phyloP scores from a whole-genome alignment of 35 echinoderm and acorn worm genomes.

The Eucidaris tribuloides region DNA sequence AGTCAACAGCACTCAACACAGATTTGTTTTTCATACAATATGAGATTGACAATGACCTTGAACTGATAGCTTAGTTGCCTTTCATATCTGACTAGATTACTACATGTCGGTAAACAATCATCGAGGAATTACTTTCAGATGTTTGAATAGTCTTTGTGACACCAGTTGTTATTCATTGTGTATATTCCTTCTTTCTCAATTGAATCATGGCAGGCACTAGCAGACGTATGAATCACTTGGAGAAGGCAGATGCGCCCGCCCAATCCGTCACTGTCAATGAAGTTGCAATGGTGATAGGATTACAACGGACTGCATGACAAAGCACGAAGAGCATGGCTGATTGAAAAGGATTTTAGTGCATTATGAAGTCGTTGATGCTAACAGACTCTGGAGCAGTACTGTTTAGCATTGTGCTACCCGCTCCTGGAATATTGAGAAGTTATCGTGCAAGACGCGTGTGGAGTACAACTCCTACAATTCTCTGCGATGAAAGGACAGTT shows the following conservation, averaged over 20 bases:
- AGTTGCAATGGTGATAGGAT: slow-evolving; percentile 25
- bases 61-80: neutral
- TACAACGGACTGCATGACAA: slow-evolving; percentile 80
- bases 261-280: slow-evolving; percentile 72
- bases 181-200: too few species aligned
- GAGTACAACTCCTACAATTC: too few species aligned
- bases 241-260: slow-evolving; percentile 12
- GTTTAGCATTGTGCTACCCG: too few species aligned
- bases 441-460: too few species aligned
- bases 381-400: too few species aligned
- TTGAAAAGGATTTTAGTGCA: slow-evolving; percentile 66
- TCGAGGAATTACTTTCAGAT: neutral
- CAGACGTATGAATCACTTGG: slow-evolving; percentile 51
- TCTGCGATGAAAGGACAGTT: too few species aligned
- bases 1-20: too few species aligned
- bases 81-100: neutral
- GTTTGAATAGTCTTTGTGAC: neutral
- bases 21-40: neutral
- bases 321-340: slow-evolving; percentile 50
- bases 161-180: neutral
- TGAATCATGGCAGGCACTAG: slow-evolving; percentile 71
- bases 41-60: neutral
- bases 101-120: neutral
- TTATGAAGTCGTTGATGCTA: too few species aligned
- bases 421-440: too few species aligned